These are phyloP conservation scores for Anneissia japonica DNA, from an alignment of 35 echinoderm and acorn worm species.

Conservation along the genomic window DNA sequence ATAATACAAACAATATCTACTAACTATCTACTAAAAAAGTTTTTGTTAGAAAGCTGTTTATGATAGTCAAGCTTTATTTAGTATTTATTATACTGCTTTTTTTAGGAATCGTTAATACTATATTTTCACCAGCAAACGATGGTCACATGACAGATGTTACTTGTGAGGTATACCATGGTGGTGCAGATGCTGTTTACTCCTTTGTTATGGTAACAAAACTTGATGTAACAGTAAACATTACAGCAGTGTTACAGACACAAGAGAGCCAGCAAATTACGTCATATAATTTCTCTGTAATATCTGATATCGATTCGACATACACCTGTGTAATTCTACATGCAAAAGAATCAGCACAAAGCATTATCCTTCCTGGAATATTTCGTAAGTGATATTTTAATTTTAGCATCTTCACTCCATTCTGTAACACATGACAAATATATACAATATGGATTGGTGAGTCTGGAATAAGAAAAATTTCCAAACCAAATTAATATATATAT, in stretches of 20 bases:
- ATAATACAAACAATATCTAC: no score
- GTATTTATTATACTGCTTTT: no score
- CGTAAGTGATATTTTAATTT: no score
- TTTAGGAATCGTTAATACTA: neutral
- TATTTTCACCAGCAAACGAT: neutral
- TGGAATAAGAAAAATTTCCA: no score
- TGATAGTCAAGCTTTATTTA: no score
- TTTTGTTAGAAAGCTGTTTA: no score
- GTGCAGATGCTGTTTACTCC: neutral
- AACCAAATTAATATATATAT: no score
- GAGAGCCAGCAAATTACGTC: neutral
- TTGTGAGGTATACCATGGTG: neutral
- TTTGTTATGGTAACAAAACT: neutral
- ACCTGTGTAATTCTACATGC: neutral
- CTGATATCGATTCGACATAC: neutral
- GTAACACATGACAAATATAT: no score
- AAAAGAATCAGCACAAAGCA: neutral
- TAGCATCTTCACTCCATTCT: no score
- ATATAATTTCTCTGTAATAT: neutral
- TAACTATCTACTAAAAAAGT: no score
- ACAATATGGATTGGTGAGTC: no score
- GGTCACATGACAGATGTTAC: neutral
- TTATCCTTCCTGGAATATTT: neutral
- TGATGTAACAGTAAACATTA: neutral
- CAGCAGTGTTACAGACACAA: neutral